These are phyloP conservation scores for Abscondita cerata DNA, from an alignment of 2,888 invertebrate genomes.

Conservation along the genomic window DNA sequence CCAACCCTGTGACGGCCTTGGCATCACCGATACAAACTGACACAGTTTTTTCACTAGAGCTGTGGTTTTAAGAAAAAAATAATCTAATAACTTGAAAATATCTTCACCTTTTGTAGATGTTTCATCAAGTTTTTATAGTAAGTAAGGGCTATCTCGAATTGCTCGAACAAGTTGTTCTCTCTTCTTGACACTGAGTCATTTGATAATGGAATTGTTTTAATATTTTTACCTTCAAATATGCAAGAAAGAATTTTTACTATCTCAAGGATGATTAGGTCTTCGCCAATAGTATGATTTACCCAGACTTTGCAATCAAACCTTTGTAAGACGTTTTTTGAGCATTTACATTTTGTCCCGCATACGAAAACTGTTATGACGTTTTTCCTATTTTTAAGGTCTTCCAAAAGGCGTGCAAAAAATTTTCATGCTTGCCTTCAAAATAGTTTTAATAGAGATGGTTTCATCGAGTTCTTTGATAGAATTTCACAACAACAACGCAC, in stretches of 20 bases:
- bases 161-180: no score
- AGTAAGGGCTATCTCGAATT: no score
- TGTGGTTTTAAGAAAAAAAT: background rate
- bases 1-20: no score
- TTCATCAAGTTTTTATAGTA: no score
- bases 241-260: no score
- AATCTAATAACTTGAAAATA: no score
- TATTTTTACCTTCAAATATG: background rate
- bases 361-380: background rate
- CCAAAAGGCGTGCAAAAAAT: background rate
- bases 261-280: no score
- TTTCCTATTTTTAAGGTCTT: background rate
- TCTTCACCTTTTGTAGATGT: no score
- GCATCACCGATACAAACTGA: no score
- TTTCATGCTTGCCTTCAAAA: background rate
- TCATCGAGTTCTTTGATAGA: background rate
- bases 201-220: background rate
- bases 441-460: no score
- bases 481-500: background rate
- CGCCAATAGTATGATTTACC: background rate
- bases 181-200: background rate
- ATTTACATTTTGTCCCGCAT: background rate
- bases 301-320: background rate
- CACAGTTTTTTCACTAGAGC: background rate
- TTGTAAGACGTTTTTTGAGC: background rate